Percentiles rank a stretch among this genome's conserved stretches.
These are phyloP conservation scores for Palloptera scutellata DNA, from an alignment of 2,888 invertebrate species.

Conservation along the genomic window DNA sequence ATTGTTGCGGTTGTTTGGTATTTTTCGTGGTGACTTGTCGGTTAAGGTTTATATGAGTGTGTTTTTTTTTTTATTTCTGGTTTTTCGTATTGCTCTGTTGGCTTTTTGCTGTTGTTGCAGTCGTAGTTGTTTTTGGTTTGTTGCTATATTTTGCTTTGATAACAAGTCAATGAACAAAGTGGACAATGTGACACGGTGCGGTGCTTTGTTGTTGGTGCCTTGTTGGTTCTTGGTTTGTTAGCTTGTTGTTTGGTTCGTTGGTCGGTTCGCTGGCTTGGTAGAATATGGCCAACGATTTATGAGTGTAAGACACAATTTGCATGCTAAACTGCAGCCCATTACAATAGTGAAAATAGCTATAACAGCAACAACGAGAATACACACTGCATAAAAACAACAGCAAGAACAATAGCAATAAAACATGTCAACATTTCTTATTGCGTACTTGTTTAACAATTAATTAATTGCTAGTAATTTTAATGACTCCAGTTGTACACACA, in stretches of 20 bases:
- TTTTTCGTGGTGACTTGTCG: constrained; percentile 2
- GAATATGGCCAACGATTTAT: constrained; percentile 31
- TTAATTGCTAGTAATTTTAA: too few relatives aligned
- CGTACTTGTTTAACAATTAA: too few relatives aligned
- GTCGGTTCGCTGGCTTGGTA: too few relatives aligned
- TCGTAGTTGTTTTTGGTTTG: neutral
- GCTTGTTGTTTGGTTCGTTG: too few relatives aligned
- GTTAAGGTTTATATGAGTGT: too few relatives aligned
- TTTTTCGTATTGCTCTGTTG: neutral
- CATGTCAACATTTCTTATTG: neutral
- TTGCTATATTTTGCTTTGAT: constrained; percentile 1
- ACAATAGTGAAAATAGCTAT: constrained; percentile 9
- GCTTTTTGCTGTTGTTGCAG: constrained; percentile 1
- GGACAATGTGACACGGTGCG: neutral
- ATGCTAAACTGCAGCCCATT: constrained; percentile 27
- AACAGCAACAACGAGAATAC: constrained; percentile 3
- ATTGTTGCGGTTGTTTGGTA: neutral
- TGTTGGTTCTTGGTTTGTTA: too few relatives aligned
- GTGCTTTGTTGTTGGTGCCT: too few relatives aligned
- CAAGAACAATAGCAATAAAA: constrained; percentile 4
- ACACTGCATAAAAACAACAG: neutral
- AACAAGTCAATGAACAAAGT: constrained; percentile 21
- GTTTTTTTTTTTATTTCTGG: neutral
- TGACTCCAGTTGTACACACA: too few relatives aligned
- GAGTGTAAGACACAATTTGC: constrained; percentile 35